Conservation (phyloP, 2,113 vertebrate species). For the Embiotoca jacksoni region DNA sequence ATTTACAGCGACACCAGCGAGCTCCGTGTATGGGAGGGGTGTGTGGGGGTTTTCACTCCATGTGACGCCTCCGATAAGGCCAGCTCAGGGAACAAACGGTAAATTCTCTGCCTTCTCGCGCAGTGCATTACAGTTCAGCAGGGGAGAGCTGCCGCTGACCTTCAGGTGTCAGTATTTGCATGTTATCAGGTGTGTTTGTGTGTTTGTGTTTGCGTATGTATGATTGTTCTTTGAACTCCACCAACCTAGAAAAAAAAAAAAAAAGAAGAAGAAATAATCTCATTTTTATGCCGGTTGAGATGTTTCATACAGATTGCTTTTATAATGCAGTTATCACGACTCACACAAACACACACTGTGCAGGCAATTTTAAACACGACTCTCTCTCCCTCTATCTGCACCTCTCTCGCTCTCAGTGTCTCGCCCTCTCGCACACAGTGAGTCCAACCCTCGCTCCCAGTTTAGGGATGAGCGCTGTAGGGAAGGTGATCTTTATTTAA, state of each 20-base stretch:
- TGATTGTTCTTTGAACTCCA: conserved; percentile 42
- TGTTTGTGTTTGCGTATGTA: conserved; percentile 18
- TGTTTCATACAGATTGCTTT: conserved; percentile 64
- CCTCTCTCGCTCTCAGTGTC: too few relatives aligned
- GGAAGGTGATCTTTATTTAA: conserved; percentile 78
- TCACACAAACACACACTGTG: conserved; percentile 42
- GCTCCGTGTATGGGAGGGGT: conserved; percentile 20
- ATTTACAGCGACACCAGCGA: too few relatives aligned
- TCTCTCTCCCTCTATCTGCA: neutral
- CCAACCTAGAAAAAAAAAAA: conserved; percentile 12
- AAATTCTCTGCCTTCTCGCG: conserved; percentile 34
- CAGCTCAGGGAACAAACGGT: conserved; percentile 38
- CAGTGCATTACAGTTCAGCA: conserved; percentile 54
- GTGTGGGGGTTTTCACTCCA: conserved; percentile 7
- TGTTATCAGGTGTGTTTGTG: conserved; percentile 60
- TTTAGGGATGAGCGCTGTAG: conserved; percentile 54
- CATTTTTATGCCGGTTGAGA: conserved; percentile 61
- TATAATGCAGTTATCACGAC: conserved; percentile 48
- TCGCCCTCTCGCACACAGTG: neutral
- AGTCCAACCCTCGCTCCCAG: conserved; percentile 39
- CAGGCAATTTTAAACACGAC: conserved; percentile 8
- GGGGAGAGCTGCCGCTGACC: conserved; percentile 65
- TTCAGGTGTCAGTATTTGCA: conserved; percentile 75
- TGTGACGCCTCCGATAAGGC: conserved; percentile 69
- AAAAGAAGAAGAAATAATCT: conserved; percentile 31